Evolutionary conservation across 2,797 vertebrate species (phyloP).

Genomic region (Microctenopoma lineatum): DNA sequence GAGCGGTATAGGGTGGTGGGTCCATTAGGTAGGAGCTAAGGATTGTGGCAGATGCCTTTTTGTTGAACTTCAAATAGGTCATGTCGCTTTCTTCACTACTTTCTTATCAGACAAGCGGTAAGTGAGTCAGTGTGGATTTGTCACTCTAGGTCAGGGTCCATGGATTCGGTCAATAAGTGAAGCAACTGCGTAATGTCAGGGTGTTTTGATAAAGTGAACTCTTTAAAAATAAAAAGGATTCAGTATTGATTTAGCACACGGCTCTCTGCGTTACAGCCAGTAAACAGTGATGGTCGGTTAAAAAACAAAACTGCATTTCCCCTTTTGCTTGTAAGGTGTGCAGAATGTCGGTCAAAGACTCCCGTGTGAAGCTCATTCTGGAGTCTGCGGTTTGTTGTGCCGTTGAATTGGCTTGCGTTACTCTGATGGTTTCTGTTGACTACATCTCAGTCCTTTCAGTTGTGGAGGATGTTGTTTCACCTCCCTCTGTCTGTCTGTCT

Average conservation of each 20-base stretch:
- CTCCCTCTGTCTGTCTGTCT: too few relatives aligned
- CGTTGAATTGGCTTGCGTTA: background rate
- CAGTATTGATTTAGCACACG: too few relatives aligned
- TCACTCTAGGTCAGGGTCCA: conserved; percentile 51
- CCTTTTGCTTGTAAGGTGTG: too few relatives aligned
- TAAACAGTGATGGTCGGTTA: too few relatives aligned
- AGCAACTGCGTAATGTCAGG: background rate
- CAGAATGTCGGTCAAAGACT: too few relatives aligned
- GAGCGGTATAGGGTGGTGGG: conserved; percentile 13
- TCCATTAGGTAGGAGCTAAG: background rate
- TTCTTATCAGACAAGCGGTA: conserved; percentile 36
- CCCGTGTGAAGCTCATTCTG: background rate
- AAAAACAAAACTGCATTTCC: too few relatives aligned
- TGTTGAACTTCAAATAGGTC: background rate
- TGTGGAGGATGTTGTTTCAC: too few relatives aligned
- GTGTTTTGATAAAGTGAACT: background rate
- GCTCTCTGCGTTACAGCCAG: too few relatives aligned
- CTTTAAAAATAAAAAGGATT: too few relatives aligned
- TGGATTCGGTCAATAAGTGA: background rate
- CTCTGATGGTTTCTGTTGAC: too few relatives aligned
- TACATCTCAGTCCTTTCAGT: background rate
- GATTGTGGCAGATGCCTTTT: background rate
- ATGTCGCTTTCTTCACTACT: background rate
- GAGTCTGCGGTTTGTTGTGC: background rate
- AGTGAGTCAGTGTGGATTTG: conserved; percentile 23